phyloP scores from a whole-genome alignment of 2,888 invertebrate genomes.

The Drosophila emarginata region DNA sequence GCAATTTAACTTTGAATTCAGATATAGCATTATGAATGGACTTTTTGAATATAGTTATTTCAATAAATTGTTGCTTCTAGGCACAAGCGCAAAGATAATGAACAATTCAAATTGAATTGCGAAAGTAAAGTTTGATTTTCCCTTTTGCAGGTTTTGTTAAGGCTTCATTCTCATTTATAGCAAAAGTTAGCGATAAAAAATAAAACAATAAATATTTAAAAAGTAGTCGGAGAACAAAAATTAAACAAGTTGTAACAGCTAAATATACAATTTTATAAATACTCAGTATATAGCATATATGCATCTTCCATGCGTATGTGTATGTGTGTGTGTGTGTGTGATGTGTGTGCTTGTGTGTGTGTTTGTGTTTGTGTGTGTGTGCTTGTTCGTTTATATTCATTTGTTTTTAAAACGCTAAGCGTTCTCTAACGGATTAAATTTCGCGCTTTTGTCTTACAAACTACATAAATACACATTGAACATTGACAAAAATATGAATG shows the following conservation, averaged over 20 bases:
- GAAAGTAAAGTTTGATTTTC: background rate
- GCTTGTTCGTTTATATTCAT: constrained; percentile 20
- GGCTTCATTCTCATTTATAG: constrained; percentile 11
- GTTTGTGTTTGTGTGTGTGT: constrained; percentile 19
- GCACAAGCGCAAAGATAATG: background rate
- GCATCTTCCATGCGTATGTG: constrained; percentile 29
- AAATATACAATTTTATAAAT: constrained; percentile 42
- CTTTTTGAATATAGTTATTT: too few species aligned
- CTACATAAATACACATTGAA: constrained; percentile 76
- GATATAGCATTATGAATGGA: background rate
- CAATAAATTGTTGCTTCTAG: background rate
- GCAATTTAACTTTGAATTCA: background rate
- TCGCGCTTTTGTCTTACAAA: constrained; percentile 61
- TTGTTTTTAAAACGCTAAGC: constrained; percentile 73
- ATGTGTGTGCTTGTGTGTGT: constrained; percentile 8
- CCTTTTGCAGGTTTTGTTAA: too few species aligned
- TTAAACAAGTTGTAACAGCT: constrained; percentile 32
- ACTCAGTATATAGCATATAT: constrained; percentile 38
- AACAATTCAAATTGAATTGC: background rate
- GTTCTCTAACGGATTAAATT: constrained; percentile 66
- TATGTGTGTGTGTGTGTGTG: constrained; percentile 28
- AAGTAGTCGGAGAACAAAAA: background rate
- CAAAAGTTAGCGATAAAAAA: constrained; percentile 27
- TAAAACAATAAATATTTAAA: constrained; percentile 11
- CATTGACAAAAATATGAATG: constrained; percentile 75